Evolutionary conservation across 1,140 invertebrate species (phyloP), one percentile per base, ranked within the genome.

Genomic region (Telenomus remus): DNA sequence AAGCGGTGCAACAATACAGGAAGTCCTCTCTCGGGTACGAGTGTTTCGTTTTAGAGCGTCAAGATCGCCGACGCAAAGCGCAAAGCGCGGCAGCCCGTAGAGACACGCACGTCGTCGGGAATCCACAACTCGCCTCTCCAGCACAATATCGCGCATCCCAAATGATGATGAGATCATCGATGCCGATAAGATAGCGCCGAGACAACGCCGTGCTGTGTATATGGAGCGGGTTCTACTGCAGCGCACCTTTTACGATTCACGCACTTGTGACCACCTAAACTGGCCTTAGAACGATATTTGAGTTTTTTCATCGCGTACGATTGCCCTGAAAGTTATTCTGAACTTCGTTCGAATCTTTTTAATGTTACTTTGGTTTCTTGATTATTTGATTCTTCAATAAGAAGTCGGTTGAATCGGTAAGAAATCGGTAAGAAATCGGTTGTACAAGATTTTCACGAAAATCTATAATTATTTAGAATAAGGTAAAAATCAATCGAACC

Each of bases 91-190:
- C 57, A 19, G 19, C 61, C 46, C 47, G 46, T 46, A 69, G 66
- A 61, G 66, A 59, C 56, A 59, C 70, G 55, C 61, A 65, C 16
- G 55, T 61, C 60, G 61, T 57, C 68, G 37, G 50, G 50, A 42
- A 56, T 47, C 2, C 19, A 27, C 19, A 27, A 27, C 19, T 63
- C 34, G 37, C 53, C 53, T 47, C 8, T 37, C 43, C 5, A 10
- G 13, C 16, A 60, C 56, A 59, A 63, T 65, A 68, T 65, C 64
- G 72, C 64, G 72, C 53, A 66, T 76, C 64, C 71, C 51, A 76
- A 76, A 79, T 64, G 68, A 64, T 68, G 72, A 73, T 70, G 69
- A 76, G 78, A 79, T 76, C 78, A 79, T 79, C 70, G 78, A 79
- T 79, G 63, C 39, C 64, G 77, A 79, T 79, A 79, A 79, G 78